Evolutionary conservation across 1,140 invertebrate genomes (phyloP), one percentile per base, ranked within the genome.

Genomic region (Calliopsis andreniformis): DNA sequence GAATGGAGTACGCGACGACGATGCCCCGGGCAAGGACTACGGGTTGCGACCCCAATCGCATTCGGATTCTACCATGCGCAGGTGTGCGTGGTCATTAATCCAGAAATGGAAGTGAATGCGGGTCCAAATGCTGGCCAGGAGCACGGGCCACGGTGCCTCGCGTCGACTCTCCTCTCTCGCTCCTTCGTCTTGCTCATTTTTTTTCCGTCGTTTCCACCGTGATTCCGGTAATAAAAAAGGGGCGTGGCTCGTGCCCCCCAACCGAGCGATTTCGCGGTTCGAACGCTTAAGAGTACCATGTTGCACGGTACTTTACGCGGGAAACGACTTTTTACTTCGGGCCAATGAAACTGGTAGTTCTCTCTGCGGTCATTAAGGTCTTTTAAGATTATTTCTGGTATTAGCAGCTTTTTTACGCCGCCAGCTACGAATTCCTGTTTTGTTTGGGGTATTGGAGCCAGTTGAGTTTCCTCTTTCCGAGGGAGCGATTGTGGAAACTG

Each of bases 31-130:
- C 81, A 77, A 83, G 79, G 79, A 83, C 81, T 78, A 81, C 73
- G 72, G 82, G 82, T 80, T 83, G 81, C 77, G 80, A 83, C 80
- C 82, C 82, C 77, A 80, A 84, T 83, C 70, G 82, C 51, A 71
- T 83, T 80, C 77, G 80, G 70, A 83, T 67, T 67, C 62, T n/a
- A 45, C 35, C 72, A 69, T 80, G 78, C 77, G 70, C 77, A 79
- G 81, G 80, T 84, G 81, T 80, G 71, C 78, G 82, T 77, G 71
- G 73, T 80, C 81, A 84, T 84, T 84, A 83, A 84, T 84, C 82
- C 82, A 83, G 71, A 84, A 83, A 84, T 84, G 82, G 82, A 83
- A 80, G 80, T 79, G 80, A 83, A 83, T 78, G 80, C 79, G 66
- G 63, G 62, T 49, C 63, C 79, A 69, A 62, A 80, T 43, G 64